phyloP scores from a whole-genome alignment of 2,888 invertebrate genomes.

The Morpho achilles region DNA sequence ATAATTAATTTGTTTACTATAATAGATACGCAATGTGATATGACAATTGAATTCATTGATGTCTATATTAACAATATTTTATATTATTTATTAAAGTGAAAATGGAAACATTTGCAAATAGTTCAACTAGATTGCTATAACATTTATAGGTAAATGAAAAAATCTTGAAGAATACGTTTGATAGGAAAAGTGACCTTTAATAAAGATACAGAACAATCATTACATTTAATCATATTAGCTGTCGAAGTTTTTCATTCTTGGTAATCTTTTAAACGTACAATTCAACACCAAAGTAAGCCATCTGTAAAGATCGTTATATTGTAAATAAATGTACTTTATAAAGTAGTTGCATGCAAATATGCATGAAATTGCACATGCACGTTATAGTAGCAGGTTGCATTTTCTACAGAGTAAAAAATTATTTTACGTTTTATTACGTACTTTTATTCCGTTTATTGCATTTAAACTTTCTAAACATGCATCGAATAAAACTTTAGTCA shows the following conservation, averaged over 20 bases:
- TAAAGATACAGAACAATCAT: too few relatives aligned
- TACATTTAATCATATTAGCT: slow-evolving; percentile 3
- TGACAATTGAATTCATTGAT: too few relatives aligned
- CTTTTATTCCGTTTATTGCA: neutral
- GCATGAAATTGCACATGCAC: slow-evolving; percentile 12
- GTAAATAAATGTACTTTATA: slow-evolving; percentile 5
- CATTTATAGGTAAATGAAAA: too few relatives aligned
- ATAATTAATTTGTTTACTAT: too few relatives aligned
- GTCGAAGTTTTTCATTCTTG: slow-evolving; percentile 22
- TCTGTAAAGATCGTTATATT: slow-evolving; percentile 28
- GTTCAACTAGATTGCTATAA: too few relatives aligned
- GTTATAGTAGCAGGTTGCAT: slow-evolving; percentile 1
- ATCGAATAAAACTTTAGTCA: neutral
- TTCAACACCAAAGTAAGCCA: slow-evolving; percentile 31
- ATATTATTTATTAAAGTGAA: too few relatives aligned
- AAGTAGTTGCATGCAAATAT: slow-evolving; percentile 19
- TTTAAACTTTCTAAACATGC: slow-evolving; percentile 8
- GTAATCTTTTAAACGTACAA: slow-evolving; percentile 27
- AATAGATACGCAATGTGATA: too few relatives aligned
- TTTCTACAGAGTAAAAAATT: slow-evolving; percentile 2
- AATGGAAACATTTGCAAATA: too few relatives aligned
- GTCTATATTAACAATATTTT: too few relatives aligned
- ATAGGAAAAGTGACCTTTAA: too few relatives aligned
- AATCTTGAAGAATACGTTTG: too few relatives aligned
- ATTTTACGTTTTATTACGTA: slow-evolving; percentile 5